Evolutionary conservation across 1,140 invertebrate species (phyloP).

Genomic region (Drosophila malerkotliana): DNA sequence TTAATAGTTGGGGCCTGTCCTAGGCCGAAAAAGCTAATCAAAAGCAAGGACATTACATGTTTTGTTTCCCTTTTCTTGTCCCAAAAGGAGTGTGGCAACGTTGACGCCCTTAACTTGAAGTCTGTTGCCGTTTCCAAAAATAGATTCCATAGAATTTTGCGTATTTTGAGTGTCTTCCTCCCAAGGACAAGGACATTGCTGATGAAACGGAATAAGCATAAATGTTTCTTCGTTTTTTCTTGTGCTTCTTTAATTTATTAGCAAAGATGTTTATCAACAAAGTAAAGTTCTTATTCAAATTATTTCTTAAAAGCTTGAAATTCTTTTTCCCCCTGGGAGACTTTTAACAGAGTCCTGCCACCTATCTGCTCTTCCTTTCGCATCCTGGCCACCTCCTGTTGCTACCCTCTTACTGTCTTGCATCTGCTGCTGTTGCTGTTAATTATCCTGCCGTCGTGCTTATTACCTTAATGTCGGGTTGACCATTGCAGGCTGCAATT

Average conservation of each 20-base stretch:
- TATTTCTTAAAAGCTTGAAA: background rate
- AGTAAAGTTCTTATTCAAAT: background rate
- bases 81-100: conserved; percentile 7
- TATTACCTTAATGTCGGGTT: conserved; percentile 75
- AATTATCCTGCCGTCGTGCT: conserved; percentile 67
- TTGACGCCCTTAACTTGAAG: conserved; percentile 30
- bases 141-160: conserved; percentile 23
- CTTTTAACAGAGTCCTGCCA: conserved; percentile 2
- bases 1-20: conserved; percentile 29
- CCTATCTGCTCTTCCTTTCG: background rate
- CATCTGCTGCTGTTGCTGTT: conserved; percentile 58
- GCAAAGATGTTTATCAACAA: background rate
- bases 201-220: conserved; percentile 6
- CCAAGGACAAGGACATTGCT: conserved; percentile 18
- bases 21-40: conserved; percentile 56
- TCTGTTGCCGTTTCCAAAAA: conserved; percentile 54
- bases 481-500: conserved; percentile 61
- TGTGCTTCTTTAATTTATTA: background rate
- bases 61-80: conserved; percentile 9
- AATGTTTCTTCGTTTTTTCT: background rate
- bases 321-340: background rate
- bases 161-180: conserved; percentile 5
- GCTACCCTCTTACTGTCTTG: conserved; percentile 1
- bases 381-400: background rate
- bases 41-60: conserved; percentile 51